A percentile compares a stretch with the other conserved stretches of the same genome.
Evolutionary conservation across 2,888 invertebrate species (phyloP).

Genomic region (Chalcosyrphus nemorum): DNA sequence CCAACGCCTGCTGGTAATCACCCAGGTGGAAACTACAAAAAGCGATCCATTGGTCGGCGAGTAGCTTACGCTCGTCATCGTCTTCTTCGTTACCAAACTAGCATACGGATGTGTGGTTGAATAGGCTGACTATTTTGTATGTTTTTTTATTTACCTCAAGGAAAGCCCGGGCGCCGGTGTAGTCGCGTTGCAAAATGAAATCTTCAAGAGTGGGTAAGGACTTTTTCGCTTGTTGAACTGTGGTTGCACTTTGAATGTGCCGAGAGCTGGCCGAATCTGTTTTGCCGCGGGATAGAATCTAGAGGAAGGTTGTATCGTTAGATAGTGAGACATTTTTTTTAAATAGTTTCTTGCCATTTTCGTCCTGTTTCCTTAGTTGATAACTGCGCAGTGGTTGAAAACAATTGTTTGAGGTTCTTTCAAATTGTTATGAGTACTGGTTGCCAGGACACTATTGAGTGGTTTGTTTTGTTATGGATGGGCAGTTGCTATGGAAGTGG

Average conservation of each 20-base stretch:
- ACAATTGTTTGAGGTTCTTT: neutral
- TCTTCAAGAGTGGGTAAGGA: conserved; percentile 93
- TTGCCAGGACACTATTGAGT: neutral
- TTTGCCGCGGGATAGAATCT: conserved; percentile 93
- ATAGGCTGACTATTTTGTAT: neutral
- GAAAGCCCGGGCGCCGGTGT: conserved; percentile 95
- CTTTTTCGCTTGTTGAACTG: conserved; percentile 80
- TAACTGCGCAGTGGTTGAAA: too few species aligned
- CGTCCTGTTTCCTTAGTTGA: neutral
- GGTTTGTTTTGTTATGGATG: neutral
- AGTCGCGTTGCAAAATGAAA: conserved; percentile 94
- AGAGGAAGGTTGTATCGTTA: conserved; percentile 69
- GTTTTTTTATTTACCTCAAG: conserved; percentile 87
- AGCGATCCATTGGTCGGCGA: conserved; percentile 92
- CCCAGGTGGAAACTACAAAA: conserved; percentile 98
- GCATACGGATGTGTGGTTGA: neutral
- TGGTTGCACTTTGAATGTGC: conserved; percentile 74
- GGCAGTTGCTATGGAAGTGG: neutral
- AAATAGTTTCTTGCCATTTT: conserved; percentile 26
- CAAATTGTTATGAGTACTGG: neutral
- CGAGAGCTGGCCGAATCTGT: conserved; percentile 86
- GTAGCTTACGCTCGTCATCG: conserved; percentile 76
- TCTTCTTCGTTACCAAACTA: conserved; percentile 77
- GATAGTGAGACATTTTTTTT: neutral
- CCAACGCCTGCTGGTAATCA: conserved; percentile 92